Conservation (phyloP, 2,113 vertebrate genomes). For the Neodon shergylaensis region DNA sequence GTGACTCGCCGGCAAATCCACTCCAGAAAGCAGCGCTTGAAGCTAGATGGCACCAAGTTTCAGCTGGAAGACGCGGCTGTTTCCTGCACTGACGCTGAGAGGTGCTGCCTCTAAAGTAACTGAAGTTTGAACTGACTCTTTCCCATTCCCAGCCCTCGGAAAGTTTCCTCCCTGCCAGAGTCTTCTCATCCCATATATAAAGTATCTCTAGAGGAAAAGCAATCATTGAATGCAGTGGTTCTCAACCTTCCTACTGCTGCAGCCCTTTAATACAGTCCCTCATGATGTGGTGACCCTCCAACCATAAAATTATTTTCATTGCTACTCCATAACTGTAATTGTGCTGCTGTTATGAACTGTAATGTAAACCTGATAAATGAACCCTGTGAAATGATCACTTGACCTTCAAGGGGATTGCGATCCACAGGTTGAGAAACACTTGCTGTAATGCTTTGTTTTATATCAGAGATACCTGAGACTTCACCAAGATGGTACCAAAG, state of each 20-base stretch:
- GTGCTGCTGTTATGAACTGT: background rate
- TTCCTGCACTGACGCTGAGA: background rate
- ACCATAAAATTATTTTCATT: background rate
- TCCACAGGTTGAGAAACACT: background rate
- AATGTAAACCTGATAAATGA: background rate
- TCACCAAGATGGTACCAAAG: background rate
- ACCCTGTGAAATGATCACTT: background rate
- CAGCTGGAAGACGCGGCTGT: background rate
- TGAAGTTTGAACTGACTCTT: constrained; percentile 38
- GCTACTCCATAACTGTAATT: background rate
- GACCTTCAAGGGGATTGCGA: background rate
- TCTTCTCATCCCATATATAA: constrained; percentile 17
- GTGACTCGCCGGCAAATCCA: background rate
- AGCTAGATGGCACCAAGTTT: background rate
- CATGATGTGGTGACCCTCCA: background rate
- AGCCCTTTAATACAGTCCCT: background rate
- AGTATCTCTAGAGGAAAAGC: background rate
- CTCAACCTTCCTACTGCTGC: background rate
- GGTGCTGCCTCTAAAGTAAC: background rate
- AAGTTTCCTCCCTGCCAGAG: background rate
- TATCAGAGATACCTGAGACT: background rate
- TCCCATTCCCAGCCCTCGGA: background rate
- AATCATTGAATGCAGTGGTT: background rate
- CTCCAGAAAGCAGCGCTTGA: background rate
- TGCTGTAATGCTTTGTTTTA: constrained; percentile 27